Conservation (phyloP, 1,140 invertebrate species). For the Drosophila pectinifera region DNA sequence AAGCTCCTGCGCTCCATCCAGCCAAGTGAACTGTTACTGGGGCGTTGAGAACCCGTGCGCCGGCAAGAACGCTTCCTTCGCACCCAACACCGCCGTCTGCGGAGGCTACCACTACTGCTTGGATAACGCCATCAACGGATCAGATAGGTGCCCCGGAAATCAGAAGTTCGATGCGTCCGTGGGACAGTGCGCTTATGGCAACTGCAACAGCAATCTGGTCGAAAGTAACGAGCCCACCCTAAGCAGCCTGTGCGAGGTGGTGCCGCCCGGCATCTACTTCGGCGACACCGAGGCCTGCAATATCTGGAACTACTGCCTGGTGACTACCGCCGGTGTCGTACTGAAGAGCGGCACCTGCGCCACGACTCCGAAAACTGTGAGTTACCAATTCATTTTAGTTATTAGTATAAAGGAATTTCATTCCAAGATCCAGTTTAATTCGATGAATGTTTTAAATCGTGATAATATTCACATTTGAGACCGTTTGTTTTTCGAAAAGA, state of each 20-base stretch:
- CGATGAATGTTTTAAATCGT: no score
- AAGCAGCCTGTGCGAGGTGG: conserved; percentile 28
- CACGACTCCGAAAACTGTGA: background rate
- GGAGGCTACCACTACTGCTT: conserved; percentile 36
- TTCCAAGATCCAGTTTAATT: background rate
- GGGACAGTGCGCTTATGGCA: conserved; percentile 14
- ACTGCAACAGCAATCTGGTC: background rate
- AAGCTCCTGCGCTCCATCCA: conserved; percentile 23
- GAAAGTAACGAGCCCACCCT: background rate
- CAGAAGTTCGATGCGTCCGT: conserved; percentile 13
- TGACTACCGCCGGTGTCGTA: background rate
- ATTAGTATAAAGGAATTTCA: background rate
- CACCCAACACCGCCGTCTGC: conserved; percentile 40
- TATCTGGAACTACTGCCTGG: conserved; percentile 36
- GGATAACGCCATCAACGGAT: background rate
- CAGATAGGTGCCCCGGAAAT: conserved; percentile 9
- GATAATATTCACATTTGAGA: no score
- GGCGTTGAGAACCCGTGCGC: conserved; percentile 42
- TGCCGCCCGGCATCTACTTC: conserved; percentile 42
- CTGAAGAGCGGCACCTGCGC: background rate
- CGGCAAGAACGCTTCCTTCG: conserved; percentile 16
- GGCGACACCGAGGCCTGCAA: conserved; percentile 22
- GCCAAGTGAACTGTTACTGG: conserved; percentile 45
- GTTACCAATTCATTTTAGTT: background rate
- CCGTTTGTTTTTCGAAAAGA: no score